Percentiles rank a stretch among this genome's conserved stretches.
These are phyloP conservation scores for Andrena hattorfiana DNA, from an alignment of 2,888 invertebrate species.

Conservation along the genomic window DNA sequence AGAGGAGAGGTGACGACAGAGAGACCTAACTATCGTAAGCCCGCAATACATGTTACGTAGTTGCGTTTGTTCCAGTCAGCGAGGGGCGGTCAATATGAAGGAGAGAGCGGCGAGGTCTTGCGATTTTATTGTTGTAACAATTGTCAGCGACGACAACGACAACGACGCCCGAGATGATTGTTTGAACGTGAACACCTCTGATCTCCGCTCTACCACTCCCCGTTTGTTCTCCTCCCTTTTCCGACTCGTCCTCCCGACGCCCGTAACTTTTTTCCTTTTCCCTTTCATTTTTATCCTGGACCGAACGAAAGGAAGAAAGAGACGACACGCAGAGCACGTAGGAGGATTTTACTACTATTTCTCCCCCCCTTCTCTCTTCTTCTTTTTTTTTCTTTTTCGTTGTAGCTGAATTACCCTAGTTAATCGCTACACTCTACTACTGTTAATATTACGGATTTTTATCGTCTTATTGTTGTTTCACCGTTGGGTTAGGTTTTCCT, in stretches of 20 bases:
- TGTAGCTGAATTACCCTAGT: conserved; percentile 70
- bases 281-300: conserved; percentile 12
- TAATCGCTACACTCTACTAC: conserved; percentile 66
- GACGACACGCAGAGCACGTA: conserved; percentile 21
- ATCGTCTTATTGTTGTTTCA: conserved; percentile 73
- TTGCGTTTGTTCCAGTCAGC: conserved; percentile 76
- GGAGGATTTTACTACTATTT: conserved; percentile 38
- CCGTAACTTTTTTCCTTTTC: conserved; percentile 11
- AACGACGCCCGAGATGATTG: conserved; percentile 23
- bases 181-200: conserved; percentile 53
- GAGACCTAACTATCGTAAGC: conserved; percentile 72
- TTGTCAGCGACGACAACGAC: conserved; percentile 27
- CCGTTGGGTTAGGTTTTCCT: conserved; percentile 76
- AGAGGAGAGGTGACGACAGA: conserved; percentile 65
- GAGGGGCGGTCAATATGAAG: conserved; percentile 38
- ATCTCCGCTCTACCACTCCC: conserved; percentile 62
- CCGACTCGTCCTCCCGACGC: conserved; percentile 50
- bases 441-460: conserved; percentile 67
- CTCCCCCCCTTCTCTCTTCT: background rate
- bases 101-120: conserved; percentile 42
- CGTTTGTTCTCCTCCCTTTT: conserved; percentile 57
- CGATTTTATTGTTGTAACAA: conserved; percentile 38
- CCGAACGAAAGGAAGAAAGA: background rate
- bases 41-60: conserved; percentile 68
- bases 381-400: conserved; percentile 22